phyloP scores from a whole-genome alignment of 2,888 invertebrate species.

The Tenthredo livida region DNA sequence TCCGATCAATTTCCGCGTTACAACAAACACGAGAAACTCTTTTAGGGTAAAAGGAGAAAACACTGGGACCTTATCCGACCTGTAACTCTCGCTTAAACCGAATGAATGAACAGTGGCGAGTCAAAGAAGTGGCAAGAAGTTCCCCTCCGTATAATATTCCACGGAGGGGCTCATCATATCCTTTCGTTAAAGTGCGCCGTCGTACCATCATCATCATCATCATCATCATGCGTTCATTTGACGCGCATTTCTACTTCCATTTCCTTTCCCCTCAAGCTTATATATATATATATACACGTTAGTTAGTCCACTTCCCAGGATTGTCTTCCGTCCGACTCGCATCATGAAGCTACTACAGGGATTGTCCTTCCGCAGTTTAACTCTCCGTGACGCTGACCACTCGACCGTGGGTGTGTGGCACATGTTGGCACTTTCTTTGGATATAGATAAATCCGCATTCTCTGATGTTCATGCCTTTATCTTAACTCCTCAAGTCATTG shows the following conservation, averaged over 20 bases:
- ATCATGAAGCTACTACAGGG: neutral
- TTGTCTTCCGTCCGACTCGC: slow-evolving; percentile 43
- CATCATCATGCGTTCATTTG: slow-evolving; percentile 29
- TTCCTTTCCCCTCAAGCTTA: neutral
- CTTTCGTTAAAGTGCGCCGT: slow-evolving; percentile 33
- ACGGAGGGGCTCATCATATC: slow-evolving; percentile 28
- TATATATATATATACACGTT: neutral
- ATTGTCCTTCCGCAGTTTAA: slow-evolving; percentile 11
- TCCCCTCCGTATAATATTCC: slow-evolving; percentile 26
- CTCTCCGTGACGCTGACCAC: slow-evolving; percentile 45
- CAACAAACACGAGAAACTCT: neutral
- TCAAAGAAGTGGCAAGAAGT: slow-evolving; percentile 40
- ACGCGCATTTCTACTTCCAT: slow-evolving; percentile 40
- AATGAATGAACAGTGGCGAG: slow-evolving; percentile 40
- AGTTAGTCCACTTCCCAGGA: slow-evolving; percentile 50
- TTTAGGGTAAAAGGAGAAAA: neutral
- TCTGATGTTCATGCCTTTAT: neutral
- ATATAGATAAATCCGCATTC: slow-evolving; percentile 12
- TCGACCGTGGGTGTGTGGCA: slow-evolving; percentile 18
- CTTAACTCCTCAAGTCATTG: neutral
- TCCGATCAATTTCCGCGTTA: neutral
- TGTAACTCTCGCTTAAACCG: slow-evolving; percentile 43
- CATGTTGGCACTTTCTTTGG: slow-evolving; percentile 24
- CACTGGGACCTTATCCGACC: slow-evolving; percentile 10
- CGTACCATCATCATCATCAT: neutral